A percentile compares a stretch with the other conserved stretches of the same genome.
phyloP scores from a whole-genome alignment of 2,113 vertebrate species.

The Mustela nigripes region DNA sequence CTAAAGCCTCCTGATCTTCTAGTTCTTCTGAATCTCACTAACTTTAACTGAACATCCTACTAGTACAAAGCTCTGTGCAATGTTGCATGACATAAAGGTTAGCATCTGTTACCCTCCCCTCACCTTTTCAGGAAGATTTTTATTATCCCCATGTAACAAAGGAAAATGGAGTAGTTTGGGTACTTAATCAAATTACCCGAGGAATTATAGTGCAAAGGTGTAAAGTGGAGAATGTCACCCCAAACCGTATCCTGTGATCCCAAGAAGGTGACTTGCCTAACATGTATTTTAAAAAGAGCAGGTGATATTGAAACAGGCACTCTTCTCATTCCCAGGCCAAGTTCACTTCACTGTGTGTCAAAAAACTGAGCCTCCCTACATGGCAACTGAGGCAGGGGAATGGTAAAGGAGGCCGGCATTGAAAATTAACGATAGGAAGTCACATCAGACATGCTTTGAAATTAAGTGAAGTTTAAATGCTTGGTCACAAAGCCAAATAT shows the following conservation, averaged over 20 bases:
- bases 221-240: not conserved
- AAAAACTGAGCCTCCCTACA: not conserved
- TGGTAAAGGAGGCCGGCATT: not conserved
- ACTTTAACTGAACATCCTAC: not conserved
- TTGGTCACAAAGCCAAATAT: slow-evolving; percentile 51
- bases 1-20: not conserved
- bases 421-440: not conserved
- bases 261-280: not conserved
- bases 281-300: not conserved
- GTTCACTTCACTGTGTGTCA: not conserved
- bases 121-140: not conserved
- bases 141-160: not conserved
- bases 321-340: not conserved
- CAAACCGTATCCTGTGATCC: not conserved
- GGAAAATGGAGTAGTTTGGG: not conserved
- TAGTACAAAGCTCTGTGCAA: not conserved
- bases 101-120: not conserved
- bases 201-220: not conserved
- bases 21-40: not conserved
- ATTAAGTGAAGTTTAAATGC: not conserved
- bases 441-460: not conserved
- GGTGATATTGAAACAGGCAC: not conserved
- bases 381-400: not conserved
- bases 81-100: not conserved
- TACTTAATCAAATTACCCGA: slow-evolving; percentile 8